Conservation (phyloP, 2,113 vertebrate genomes). For the Heptranchias perlo region DNA sequence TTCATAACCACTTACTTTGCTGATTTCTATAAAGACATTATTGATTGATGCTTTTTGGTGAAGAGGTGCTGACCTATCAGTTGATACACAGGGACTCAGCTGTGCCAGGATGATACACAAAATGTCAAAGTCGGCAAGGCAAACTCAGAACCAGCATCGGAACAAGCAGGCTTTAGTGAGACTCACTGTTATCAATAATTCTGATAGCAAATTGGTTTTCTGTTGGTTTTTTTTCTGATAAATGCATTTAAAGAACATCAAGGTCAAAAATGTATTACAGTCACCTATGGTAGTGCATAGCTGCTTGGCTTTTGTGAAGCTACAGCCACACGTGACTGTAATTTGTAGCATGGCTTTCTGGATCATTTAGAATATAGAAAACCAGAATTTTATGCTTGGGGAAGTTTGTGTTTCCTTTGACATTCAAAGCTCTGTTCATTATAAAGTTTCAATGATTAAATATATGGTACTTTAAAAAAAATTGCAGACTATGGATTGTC, state of each 20-base stretch:
- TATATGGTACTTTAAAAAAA: neutral
- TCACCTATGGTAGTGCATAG: neutral
- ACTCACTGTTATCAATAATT: neutral
- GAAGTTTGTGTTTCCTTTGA: neutral
- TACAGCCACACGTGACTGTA: neutral
- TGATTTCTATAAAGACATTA: slow-evolving; percentile 34
- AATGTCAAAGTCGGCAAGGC: slow-evolving; percentile 37
- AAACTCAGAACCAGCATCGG: neutral
- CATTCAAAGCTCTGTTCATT: neutral
- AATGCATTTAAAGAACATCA: neutral
- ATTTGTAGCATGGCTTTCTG: neutral
- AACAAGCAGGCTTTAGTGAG: neutral
- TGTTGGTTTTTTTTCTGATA: neutral
- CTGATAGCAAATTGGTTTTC: neutral
- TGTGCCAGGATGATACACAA: slow-evolving; percentile 41
- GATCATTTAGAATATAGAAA: neutral
- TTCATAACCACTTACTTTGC: neutral
- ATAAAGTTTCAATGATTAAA: neutral
- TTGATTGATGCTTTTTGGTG: slow-evolving; percentile 28
- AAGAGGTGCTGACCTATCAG: slow-evolving; percentile 37
- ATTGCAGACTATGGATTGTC: neutral
- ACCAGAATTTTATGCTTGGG: neutral
- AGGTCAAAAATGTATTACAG: slow-evolving; percentile 4
- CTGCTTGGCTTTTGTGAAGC: neutral
- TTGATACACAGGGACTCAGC: slow-evolving; percentile 38